Evolutionary conservation across 2,888 invertebrate species (phyloP), one percentile per base, ranked within the genome.

Genomic region (Argyresthia goedartella): DNA sequence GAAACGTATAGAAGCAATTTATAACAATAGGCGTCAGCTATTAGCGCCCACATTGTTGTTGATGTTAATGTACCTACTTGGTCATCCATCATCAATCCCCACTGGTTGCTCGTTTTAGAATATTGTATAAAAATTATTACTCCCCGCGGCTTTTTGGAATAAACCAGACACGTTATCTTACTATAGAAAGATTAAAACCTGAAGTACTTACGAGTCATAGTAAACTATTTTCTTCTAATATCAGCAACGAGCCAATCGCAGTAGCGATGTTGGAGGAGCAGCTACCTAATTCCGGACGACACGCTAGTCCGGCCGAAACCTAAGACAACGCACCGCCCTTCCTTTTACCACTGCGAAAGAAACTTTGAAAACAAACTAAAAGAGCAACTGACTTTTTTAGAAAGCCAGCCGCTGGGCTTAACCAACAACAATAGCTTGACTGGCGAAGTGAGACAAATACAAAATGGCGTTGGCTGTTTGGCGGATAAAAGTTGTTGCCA

Each of bases 241-340:
- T 9, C 9, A 39, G 60, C 49, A 42, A 36, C n/a, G 36, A 16
- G 35, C 9, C 1, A 49, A 14, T 39, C 9, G 43, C 35, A 9
- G 46, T 47, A 41, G 16, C 9, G n/a, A 25, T 34, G 25, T 47
- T 7, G 13, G 11, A 16, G 13, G 34, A 34, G 36, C 10, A 48
- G 36, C 8, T 14, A 36, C 10, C 15, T 56, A 61, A 73, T 71
- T 67, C 69, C 76, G 81, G 85, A 86, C 86, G 86, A 86, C 85
- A 86, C 86, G 86, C 82, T 82, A 77, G 78, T 73, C 84, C 78
- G 85, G 86, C 68, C 84, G 81, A 82, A 81, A 85, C 86, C 86
- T 80, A 76, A 76, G 80, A 84, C 82, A 81, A 85, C 85, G 85
- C 86, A 86, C 86, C 86, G 86, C 81, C 86, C 81, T 71, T 63